A percentile compares a stretch with the other conserved stretches of the same genome.
Evolutionary conservation across 2,888 invertebrate species (phyloP).

Genomic region (Cephus sareptanus): DNA sequence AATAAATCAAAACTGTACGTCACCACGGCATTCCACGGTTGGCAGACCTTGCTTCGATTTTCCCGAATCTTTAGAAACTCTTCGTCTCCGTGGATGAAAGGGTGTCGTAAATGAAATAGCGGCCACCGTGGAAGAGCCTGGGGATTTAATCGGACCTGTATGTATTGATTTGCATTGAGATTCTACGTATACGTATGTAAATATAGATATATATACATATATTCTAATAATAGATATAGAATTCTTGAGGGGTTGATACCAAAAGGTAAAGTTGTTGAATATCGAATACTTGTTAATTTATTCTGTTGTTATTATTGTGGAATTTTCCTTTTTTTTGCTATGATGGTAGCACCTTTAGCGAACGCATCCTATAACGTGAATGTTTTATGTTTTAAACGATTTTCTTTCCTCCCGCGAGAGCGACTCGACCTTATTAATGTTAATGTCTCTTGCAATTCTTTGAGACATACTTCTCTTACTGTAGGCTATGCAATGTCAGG

Average conservation of each 20-base stretch:
- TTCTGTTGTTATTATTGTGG: conserved; percentile 1
- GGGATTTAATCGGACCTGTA: not conserved
- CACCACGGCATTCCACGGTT: not conserved
- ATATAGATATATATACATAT: not conserved
- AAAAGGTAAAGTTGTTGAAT: conserved; percentile 13
- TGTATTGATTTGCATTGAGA: not conserved
- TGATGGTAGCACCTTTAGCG: not conserved
- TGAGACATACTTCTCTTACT: not conserved
- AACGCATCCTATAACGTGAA: not conserved
- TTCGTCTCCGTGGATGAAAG: not conserved
- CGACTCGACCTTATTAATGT: not conserved
- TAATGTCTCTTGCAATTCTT: not conserved
- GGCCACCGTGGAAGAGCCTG: not conserved
- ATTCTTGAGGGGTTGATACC: not conserved
- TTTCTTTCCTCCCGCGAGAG: not conserved
- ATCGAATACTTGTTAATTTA: conserved; percentile 8
- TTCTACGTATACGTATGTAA: not conserved
- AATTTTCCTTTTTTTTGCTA: not conserved
- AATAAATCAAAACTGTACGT: not conserved
- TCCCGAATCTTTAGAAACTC: not conserved
- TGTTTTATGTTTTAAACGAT: not conserved
- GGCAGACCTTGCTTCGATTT: not conserved
- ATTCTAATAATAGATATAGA: not conserved
- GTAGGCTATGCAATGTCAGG: not conserved
- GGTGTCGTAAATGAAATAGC: not conserved